Evolutionary conservation across 1,140 invertebrate genomes (phyloP).

Genomic region (Platyscapa corneri): DNA sequence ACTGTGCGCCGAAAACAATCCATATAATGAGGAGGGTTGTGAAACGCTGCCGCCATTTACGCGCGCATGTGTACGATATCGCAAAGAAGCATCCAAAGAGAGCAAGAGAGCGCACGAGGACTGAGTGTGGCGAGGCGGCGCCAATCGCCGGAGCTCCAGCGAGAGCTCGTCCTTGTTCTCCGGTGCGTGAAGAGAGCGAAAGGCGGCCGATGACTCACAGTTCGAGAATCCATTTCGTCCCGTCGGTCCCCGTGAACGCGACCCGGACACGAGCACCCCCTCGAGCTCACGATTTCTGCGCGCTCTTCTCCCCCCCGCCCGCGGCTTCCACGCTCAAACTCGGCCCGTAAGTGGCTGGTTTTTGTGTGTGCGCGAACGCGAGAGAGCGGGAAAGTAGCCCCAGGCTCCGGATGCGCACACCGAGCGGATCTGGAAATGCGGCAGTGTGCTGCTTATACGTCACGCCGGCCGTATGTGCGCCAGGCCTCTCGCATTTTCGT

Average conservation of each 20-base stretch:
- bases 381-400: too few species aligned
- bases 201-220: constrained; percentile 20
- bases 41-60: neutral
- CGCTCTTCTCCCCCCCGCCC: neutral
- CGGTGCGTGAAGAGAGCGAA: neutral
- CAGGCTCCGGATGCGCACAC: neutral
- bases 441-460: neutral
- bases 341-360: neutral
- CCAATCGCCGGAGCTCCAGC: neutral
- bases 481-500: neutral
- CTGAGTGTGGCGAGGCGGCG: neutral
- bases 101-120: neutral
- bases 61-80: neutral
- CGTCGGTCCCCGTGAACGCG: neutral
- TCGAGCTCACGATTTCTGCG: constrained; percentile 1
- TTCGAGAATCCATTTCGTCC: constrained; percentile 21
- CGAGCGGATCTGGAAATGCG: neutral
- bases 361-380: neutral
- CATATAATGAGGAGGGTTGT: neutral
- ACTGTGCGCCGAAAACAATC: constrained; percentile 1
- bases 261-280: neutral
- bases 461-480: neutral
- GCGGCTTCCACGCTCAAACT: neutral
- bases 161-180: neutral
- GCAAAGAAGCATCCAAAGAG: neutral